These are phyloP conservation scores for Parotocinclus haroldoi DNA, from an alignment of 2,797 vertebrate genomes.

Conservation along the genomic window DNA sequence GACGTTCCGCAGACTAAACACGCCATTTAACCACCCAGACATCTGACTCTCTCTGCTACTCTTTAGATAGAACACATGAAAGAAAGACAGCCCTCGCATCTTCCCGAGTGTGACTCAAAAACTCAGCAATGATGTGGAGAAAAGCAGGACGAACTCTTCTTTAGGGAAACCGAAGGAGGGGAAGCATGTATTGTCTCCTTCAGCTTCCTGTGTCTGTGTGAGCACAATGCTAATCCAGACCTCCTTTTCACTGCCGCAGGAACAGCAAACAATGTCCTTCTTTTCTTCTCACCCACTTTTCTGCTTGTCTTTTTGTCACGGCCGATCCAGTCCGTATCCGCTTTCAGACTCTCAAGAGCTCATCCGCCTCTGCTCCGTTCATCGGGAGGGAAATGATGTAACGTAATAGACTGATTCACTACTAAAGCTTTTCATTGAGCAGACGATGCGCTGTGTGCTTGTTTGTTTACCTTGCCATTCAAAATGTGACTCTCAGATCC, in stretches of 20 bases:
- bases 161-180: slow-evolving; percentile 68
- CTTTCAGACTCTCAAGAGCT: slow-evolving; percentile 25
- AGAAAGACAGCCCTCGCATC: slow-evolving; percentile 36
- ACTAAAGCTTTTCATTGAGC: slow-evolving; percentile 2
- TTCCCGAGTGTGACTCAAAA: slow-evolving; percentile 61
- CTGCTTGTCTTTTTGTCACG: slow-evolving; percentile 33
- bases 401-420: slow-evolving; percentile 6
- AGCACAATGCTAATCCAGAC: slow-evolving; percentile 39
- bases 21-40: slow-evolving; percentile 67
- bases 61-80: slow-evolving; percentile 27
- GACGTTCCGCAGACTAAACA: slow-evolving; percentile 75
- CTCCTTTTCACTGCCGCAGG: slow-evolving; percentile 40
- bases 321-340: slow-evolving; percentile 16
- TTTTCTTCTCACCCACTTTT: slow-evolving; percentile 38
- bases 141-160: slow-evolving; percentile 57
- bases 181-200: slow-evolving; percentile 70
- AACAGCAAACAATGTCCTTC: slow-evolving; percentile 42
- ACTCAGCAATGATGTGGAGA: slow-evolving; percentile 42
- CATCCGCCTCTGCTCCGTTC: slow-evolving; percentile 5
- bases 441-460: background rate
- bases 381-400: slow-evolving; percentile 4
- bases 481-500: no score
- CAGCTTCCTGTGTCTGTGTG: slow-evolving; percentile 67
- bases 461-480: no score
- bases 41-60: slow-evolving; percentile 60